Evolutionary conservation across 2,797 vertebrate genomes (phyloP), one percentile per base, ranked within the genome.

Genomic region (Falco naumanni): DNA sequence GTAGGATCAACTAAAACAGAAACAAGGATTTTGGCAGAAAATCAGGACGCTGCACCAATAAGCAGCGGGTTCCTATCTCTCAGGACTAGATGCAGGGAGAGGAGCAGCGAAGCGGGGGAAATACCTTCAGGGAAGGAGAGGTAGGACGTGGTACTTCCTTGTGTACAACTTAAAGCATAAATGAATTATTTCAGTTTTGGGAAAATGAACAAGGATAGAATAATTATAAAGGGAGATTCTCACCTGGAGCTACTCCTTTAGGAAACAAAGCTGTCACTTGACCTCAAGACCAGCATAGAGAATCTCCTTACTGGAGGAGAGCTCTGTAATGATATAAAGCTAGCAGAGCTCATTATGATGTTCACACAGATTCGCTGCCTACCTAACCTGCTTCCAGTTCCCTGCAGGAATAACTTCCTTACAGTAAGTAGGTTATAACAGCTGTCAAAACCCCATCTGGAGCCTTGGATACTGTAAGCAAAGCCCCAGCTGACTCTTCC

Each of bases 401-500:
- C 37, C 74, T 56, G 10, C 21, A 79, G 50, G 26, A 91, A 45
- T 24, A 75, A 34, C 17, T 72, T 92, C 66, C 41, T 78, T 39
- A 45, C 0, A 5, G 33, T 17, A 75, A 72, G 16, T 25, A 82
- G 28, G 26, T 51, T 86, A 37, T 8, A 84, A 14, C 28, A 90
- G 25, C 48, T 68, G 51, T 53, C 50, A 70, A 63, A 59, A 15
- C 15, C 41, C 16, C 18, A 45, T 16, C 29, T 93, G 63, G 43
- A 90, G 19, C 21, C 63, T 74, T 74, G 29, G 34, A 43, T 80
- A 84, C 31, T 54, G 5, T 17, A 79, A 59, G 26, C 26, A 54
- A 84, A 90, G 16, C 6, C 16, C 9, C 0, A 0, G 0, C 2
- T 64, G 19, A 18, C 26, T 64, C 13, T 79, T 83, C 14, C 22